These are phyloP conservation scores for Chamaea fasciata DNA, from an alignment of 2,113 vertebrate species.

Conservation along the genomic window DNA sequence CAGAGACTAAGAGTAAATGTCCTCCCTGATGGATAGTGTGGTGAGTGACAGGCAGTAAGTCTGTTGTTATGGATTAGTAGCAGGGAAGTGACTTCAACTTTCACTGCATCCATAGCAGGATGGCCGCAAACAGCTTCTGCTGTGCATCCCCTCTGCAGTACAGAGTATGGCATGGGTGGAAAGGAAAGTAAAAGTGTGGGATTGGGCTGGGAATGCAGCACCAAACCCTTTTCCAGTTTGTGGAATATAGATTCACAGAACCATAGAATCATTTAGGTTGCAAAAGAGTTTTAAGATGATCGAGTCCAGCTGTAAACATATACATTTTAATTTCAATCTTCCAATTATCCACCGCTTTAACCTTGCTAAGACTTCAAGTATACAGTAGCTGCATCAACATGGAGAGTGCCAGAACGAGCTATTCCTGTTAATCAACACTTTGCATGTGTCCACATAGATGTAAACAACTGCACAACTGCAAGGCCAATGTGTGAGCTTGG, in stretches of 20 bases:
- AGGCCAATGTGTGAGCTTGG: not conserved
- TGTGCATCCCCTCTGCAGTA: accelerated
- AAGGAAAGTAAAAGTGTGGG: accelerated
- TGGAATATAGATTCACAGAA: not conserved
- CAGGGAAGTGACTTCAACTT: not conserved
- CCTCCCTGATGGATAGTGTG: not conserved
- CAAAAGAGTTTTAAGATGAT: not conserved
- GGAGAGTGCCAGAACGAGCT: not conserved
- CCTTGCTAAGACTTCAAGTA: not conserved
- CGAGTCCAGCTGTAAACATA: accelerated
- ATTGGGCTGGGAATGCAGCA: not conserved
- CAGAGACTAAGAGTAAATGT: not conserved
- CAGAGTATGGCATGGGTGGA: accelerated
- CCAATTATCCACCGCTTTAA: not conserved
- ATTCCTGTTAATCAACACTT: not conserved
- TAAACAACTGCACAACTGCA: not conserved
- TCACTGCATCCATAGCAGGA: not conserved
- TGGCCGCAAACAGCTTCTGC: not conserved
- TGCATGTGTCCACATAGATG: not conserved
- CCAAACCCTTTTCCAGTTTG: not conserved
- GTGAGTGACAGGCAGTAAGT: not conserved
- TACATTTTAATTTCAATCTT: not conserved
- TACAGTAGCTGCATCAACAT: accelerated
- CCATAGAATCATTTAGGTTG: not conserved
- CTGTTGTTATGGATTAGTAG: not conserved